A percentile compares a stretch with the other conserved stretches of the same genome.
phyloP scores from a whole-genome alignment of 2,888 invertebrate species.

The Choreutis nemorana region DNA sequence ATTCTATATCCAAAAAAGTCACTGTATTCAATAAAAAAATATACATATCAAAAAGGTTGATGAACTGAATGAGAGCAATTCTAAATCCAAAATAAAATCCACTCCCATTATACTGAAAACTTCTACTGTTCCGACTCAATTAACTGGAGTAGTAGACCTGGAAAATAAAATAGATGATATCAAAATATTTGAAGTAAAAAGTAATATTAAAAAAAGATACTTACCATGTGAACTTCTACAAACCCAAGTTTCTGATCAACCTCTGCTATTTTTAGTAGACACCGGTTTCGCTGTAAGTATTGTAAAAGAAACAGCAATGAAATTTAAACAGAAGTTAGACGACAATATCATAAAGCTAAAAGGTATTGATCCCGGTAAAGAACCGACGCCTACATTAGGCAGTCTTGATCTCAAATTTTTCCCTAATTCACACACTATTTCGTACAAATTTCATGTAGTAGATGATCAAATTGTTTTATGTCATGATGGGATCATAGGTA shows the following conservation, averaged over 20 bases:
- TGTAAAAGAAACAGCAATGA: constrained; percentile 5
- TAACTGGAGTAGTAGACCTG: too few species aligned
- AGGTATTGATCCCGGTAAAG: constrained; percentile 4
- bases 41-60: too few species aligned
- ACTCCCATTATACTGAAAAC: constrained; percentile 2
- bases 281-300: constrained; percentile 9
- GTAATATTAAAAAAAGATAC: neutral
- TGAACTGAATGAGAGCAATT: too few species aligned
- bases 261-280: constrained; percentile 8
- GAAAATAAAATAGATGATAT: too few species aligned
- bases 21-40: too few species aligned
- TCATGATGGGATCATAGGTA: neutral
- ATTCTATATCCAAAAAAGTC: neutral
- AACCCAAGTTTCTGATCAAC: constrained; percentile 4
- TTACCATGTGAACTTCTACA: constrained; percentile 3
- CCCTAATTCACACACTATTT: neutral
- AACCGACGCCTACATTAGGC: neutral
- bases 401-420: neutral
- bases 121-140: neutral
- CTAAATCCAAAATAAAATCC: neutral
- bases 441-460: neutral
- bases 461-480: neutral
- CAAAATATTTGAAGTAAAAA: neutral
- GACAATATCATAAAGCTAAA: constrained; percentile 8
- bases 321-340: constrained; percentile 1